phyloP scores from a whole-genome alignment of 2,113 vertebrate genomes.

The Onychorhynchus coronatus region DNA sequence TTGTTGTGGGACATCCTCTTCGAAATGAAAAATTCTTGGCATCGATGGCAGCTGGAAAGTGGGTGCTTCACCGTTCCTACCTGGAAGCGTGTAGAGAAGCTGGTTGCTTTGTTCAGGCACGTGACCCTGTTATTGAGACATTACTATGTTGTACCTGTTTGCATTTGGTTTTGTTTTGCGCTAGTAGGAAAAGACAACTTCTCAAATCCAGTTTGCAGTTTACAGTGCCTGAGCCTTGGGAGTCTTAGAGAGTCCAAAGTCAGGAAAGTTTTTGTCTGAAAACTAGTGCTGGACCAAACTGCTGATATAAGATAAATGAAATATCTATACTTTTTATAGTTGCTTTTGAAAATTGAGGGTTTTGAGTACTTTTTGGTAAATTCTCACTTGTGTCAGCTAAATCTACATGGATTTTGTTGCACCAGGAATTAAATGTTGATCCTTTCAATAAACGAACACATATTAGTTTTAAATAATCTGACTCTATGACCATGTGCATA shows the following conservation, averaged over 20 bases:
- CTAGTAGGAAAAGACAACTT: background rate
- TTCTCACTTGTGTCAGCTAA: background rate
- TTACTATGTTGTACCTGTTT: background rate
- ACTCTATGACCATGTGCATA: accelerated
- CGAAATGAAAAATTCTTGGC: constrained; percentile 96
- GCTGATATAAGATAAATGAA: background rate
- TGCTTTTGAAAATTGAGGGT: background rate
- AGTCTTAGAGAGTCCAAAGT: background rate
- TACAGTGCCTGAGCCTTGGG: background rate
- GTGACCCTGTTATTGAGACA: background rate
- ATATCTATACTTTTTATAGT: background rate
- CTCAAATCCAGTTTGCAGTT: background rate
- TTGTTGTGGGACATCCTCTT: constrained; percentile 92
- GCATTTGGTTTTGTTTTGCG: background rate
- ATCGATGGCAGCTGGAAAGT: constrained; percentile 95
- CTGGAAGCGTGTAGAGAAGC: constrained; percentile 87
- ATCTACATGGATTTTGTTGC: background rate
- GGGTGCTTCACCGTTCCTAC: constrained; percentile 97
- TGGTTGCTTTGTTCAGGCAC: constrained; percentile 82
- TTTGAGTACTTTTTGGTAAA: background rate
- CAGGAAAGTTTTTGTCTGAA: background rate
- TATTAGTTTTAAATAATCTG: background rate
- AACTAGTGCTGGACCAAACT: background rate
- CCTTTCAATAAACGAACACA: background rate
- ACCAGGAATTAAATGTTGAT: background rate